Percentiles rank a stretch among this genome's conserved stretches.
Evolutionary conservation across 2,113 vertebrate species (phyloP).

Genomic region (Chauna torquata): DNA sequence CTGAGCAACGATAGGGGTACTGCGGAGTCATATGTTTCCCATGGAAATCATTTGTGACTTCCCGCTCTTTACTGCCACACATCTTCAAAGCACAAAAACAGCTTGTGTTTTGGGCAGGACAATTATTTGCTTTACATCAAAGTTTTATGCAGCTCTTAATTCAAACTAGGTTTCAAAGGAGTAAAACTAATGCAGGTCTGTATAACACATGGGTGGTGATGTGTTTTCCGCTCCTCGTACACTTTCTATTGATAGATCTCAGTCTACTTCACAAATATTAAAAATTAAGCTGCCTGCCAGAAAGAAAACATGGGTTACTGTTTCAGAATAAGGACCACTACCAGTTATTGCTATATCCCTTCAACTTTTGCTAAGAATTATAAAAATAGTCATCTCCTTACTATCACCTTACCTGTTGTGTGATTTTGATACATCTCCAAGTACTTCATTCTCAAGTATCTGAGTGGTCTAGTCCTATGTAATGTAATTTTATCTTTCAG

Average conservation of each 20-base stretch:
- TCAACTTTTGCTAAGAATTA: background rate
- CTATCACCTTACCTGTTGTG: background rate
- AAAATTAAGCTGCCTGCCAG: background rate
- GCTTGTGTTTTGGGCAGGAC: background rate
- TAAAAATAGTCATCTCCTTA: background rate
- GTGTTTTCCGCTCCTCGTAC: background rate
- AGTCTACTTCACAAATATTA: background rate
- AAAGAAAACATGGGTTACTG: background rate
- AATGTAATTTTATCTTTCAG: background rate
- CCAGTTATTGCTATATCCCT: background rate
- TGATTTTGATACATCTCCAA: background rate
- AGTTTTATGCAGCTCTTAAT: conserved; percentile 6
- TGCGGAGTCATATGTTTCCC: conserved; percentile 27
- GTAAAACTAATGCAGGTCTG: background rate
- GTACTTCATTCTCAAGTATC: background rate
- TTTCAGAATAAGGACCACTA: background rate
- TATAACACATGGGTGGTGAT: background rate
- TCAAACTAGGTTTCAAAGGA: conserved; percentile 15
- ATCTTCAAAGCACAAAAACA: conserved; percentile 43
- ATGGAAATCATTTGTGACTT: conserved; percentile 49
- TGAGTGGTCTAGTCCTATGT: background rate
- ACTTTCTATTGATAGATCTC: background rate
- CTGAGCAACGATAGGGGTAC: background rate
- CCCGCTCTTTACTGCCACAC: background rate
- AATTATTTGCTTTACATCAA: conserved; percentile 50